phyloP scores from a whole-genome alignment of 2,797 vertebrate genomes.

The Cercopithecus mitis region DNA sequence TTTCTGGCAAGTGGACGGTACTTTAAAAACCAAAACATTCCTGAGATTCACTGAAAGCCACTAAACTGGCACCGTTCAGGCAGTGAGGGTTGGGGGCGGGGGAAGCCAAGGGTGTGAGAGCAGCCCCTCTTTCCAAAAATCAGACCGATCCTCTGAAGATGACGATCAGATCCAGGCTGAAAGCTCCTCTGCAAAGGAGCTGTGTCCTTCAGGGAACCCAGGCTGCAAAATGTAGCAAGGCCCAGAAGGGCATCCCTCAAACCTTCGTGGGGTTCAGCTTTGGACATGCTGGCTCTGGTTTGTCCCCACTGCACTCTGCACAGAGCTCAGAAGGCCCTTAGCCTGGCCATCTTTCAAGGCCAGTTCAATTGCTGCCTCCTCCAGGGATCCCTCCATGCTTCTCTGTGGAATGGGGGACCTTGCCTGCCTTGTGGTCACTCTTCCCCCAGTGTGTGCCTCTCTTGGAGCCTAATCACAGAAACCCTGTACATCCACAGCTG shows the following conservation, averaged over 20 bases:
- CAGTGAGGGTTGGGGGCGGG: accelerated
- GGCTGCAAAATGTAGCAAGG: not conserved
- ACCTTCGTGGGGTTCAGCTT: not conserved
- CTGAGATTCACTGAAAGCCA: not conserved
- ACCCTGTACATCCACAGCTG: accelerated
- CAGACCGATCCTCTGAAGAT: not conserved
- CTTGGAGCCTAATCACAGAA: not conserved
- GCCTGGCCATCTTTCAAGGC: not conserved
- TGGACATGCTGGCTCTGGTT: not conserved
- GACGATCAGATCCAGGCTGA: not conserved
- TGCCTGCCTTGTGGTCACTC: not conserved
- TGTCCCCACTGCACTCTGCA: not conserved
- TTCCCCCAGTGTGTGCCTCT: not conserved
- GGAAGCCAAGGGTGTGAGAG: not conserved
- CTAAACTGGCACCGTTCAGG: not conserved
- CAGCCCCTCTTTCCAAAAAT: not conserved
- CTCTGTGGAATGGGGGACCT: not conserved
- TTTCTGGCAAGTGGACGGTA: not conserved
- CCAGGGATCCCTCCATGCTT: not conserved
- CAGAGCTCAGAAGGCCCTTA: not conserved
- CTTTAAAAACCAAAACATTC: slow-evolving; percentile 25
- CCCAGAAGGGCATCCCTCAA: accelerated
- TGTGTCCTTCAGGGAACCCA: not conserved
- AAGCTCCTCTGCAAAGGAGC: accelerated
- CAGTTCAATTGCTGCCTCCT: not conserved